Evolutionary conservation across 2,888 invertebrate genomes (phyloP), one percentile per base, ranked within the genome.

Genomic region (Plutella xylostella): DNA sequence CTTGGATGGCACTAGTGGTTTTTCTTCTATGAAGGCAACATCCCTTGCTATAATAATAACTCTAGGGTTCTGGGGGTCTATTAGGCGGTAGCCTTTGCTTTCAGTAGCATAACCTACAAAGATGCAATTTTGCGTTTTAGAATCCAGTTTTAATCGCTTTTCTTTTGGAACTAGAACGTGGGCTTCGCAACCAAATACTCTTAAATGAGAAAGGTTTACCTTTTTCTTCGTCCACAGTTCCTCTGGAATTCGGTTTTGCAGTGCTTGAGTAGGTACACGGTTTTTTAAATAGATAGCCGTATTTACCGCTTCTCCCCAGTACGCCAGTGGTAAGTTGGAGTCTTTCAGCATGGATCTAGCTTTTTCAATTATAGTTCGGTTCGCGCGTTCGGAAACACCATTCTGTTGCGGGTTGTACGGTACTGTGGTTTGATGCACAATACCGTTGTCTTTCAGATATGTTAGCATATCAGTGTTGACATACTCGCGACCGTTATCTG

Each of bases 11-110:
- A n/a, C n/a, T n/a, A n/a, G n/a, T n/a, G n/a, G n/a, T n/a, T n/a
- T n/a, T n/a, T n/a, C n/a, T 39, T 39, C 39, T 7, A 22, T 39
- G 22, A 39, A 42, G 6, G 28, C 30, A 9, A 28, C 42, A 30
- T 28, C 42, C 11, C 18, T 28, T 4, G 42, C n/a, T n/a, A n/a
- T n/a, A n/a, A n/a, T n/a, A n/a, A n/a, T n/a, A n/a, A 21, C 18
- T 14, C 18, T 19, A 17, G 28, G 28, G 19, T 42, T 28, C 5
- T 42, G 9, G 31, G 28, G 15, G 25, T 30, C 49, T 14, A 37
- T 40, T 38, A 43, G 43, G 14, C 42, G 17, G 31, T 30, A 42
- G 15, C 18, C 17, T 37, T 17, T 37, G 5, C 17, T 18, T 14
- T 37, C n/a, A n/a, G n/a, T n/a, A n/a, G n/a, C n/a, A n/a, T n/a